Conservation (phyloP, 2,113 vertebrate species). For the Anas platyrhynchos region DNA sequence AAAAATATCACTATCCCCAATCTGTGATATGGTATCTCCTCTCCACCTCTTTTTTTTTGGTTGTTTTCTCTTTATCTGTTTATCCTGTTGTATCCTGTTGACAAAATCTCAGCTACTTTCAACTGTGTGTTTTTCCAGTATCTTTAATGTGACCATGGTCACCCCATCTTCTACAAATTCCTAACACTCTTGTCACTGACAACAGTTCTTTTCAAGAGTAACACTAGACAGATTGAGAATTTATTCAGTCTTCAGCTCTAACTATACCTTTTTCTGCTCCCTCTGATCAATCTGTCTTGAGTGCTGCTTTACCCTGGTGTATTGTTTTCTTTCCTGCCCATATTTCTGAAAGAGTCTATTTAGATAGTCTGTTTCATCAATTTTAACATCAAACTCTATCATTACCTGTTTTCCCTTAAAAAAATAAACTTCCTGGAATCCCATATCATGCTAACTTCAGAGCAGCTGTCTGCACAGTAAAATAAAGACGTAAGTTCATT, state of each 20-base stretch:
- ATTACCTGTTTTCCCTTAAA: slow-evolving; percentile 48
- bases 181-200: slow-evolving; percentile 2
- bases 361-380: slow-evolving; percentile 67
- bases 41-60: neutral
- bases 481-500: slow-evolving; percentile 7
- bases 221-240: slow-evolving; percentile 28
- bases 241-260: slow-evolving; percentile 51
- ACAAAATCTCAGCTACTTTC: neutral
- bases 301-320: neutral
- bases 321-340: slow-evolving; percentile 42
- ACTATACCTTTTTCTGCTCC: slow-evolving; percentile 3
- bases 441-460: slow-evolving; percentile 10
- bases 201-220: neutral
- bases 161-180: slow-evolving; percentile 2
- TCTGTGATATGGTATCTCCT: neutral
- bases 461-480: slow-evolving; percentile 8
- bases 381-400: slow-evolving; percentile 50
- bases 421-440: neutral
- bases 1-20: neutral
- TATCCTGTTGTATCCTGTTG: neutral
- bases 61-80: neutral
- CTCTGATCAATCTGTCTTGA: slow-evolving; percentile 49
- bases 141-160: slow-evolving; percentile 35
- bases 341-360: slow-evolving; percentile 40
- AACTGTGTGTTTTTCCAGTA: neutral